Evolutionary conservation across 2,797 vertebrate species (phyloP).

Genomic region (Melopsittacus undulatus): DNA sequence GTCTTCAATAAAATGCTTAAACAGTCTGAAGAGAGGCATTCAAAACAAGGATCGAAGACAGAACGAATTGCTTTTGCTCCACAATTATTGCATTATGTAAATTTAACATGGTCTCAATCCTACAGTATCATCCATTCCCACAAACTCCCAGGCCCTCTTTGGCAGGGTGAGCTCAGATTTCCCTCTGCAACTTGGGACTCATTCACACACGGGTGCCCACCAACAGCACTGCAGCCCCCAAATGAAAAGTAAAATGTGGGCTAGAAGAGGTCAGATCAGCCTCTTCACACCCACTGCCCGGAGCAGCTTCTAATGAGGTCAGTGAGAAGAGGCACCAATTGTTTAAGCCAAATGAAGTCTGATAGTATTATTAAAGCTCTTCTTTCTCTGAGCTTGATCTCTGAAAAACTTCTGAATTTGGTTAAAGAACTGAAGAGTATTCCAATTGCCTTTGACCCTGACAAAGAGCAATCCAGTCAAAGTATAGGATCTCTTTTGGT

Average conservation of each 20-base stretch:
- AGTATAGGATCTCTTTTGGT: neutral
- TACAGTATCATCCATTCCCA: neutral
- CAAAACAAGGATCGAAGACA: slow-evolving; percentile 41
- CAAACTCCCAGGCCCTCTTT: neutral
- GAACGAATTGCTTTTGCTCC: neutral
- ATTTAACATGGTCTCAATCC: neutral
- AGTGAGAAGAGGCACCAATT: neutral
- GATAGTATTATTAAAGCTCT: neutral
- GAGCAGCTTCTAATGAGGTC: neutral
- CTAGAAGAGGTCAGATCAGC: neutral
- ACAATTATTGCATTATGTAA: slow-evolving; percentile 49
- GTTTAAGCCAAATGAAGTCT: neutral
- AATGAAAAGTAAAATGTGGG: neutral
- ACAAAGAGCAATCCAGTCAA: neutral
- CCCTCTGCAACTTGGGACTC: fast-evolving
- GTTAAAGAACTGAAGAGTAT: neutral
- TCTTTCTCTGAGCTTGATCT: neutral
- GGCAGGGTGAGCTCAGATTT: neutral
- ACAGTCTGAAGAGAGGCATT: slow-evolving; percentile 46
- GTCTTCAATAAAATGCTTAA: slow-evolving; percentile 25
- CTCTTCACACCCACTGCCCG: neutral
- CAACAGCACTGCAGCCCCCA: neutral
- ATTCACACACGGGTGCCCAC: neutral
- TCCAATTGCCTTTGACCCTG: neutral
- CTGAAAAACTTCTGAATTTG: neutral